Evolutionary conservation across 2,797 vertebrate genomes (phyloP).

Genomic region (Silurus aristotelis): DNA sequence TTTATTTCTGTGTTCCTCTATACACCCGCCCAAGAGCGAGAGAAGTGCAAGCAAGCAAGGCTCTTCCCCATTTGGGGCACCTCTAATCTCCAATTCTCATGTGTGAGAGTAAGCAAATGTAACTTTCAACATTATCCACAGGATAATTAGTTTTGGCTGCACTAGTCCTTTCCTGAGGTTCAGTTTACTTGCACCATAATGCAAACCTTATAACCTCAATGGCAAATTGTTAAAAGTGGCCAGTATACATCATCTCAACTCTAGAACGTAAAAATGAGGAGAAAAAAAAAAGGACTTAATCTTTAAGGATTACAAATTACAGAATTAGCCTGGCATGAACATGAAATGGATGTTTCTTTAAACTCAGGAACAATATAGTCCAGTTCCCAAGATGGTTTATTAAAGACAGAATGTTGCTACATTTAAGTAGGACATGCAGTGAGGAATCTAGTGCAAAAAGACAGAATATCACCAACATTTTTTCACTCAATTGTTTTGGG

Average conservation of each 20-base stretch:
- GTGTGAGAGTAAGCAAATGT: slow-evolving; percentile 34
- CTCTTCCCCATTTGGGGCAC: slow-evolving; percentile 39
- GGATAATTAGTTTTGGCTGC: slow-evolving; percentile 50
- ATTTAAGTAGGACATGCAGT: slow-evolving; percentile 40
- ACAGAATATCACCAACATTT: neutral
- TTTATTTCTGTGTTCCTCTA: slow-evolving; percentile 50
- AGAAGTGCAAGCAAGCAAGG: slow-evolving; percentile 2
- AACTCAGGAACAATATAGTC: slow-evolving; percentile 38
- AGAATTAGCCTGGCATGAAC: slow-evolving; percentile 30
- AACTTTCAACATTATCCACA: slow-evolving; percentile 24
- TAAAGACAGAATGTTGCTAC: slow-evolving; percentile 37
- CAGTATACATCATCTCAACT: neutral
- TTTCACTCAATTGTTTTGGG: neutral
- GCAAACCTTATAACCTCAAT: neutral
- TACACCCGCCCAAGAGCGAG: slow-evolving; percentile 26
- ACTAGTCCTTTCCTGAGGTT: slow-evolving; percentile 13
- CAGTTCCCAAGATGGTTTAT: slow-evolving; percentile 13
- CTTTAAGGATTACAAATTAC: slow-evolving; percentile 29
- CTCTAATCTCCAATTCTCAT: slow-evolving; percentile 47
- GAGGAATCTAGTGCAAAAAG: slow-evolving; percentile 36
- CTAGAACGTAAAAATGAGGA: neutral
- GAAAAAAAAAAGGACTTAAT: slow-evolving; percentile 10
- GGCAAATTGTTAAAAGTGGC: slow-evolving; percentile 20
- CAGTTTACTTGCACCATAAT: slow-evolving; percentile 26
- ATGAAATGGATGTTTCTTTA: slow-evolving; percentile 27